A percentile compares a stretch with the other conserved stretches of the same genome.
Evolutionary conservation across 2,113 vertebrate species (phyloP).

Genomic region (Mesocricetus auratus): DNA sequence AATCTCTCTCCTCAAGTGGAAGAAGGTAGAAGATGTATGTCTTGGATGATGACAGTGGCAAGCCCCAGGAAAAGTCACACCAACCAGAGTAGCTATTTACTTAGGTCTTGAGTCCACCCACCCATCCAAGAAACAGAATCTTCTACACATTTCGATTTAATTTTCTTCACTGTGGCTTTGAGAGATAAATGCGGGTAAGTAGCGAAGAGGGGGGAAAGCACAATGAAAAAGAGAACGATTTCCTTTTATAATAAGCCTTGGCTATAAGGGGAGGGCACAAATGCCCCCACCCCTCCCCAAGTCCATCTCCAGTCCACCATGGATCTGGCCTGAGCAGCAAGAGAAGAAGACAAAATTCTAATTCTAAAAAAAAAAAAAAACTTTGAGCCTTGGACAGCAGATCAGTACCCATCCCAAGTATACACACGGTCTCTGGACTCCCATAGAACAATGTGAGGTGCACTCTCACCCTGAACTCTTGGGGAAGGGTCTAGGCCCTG

Average conservation of each 20-base stretch:
- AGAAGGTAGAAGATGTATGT: not conserved
- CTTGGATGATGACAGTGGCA: not conserved
- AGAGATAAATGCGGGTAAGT: not conserved
- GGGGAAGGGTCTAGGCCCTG: too few species aligned
- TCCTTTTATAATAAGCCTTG: not conserved
- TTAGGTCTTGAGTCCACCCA: not conserved
- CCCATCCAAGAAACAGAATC: not conserved
- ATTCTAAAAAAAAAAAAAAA: not conserved
- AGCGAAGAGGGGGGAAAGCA: not conserved
- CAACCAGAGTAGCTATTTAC: not conserved
- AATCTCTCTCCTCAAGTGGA: not conserved
- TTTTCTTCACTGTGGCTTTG: not conserved
- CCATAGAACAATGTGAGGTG: too few species aligned
- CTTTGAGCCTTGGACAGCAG: too few species aligned
- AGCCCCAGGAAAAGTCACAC: not conserved
- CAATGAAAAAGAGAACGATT: not conserved
- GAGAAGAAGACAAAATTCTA: not conserved
- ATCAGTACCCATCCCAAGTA: too few species aligned
- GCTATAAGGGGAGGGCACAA: not conserved
- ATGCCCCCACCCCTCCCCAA: not conserved
- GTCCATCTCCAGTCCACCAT: rapidly evolving
- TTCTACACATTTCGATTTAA: not conserved
- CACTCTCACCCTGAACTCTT: too few species aligned
- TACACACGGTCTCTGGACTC: too few species aligned
- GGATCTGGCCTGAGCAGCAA: not conserved